Conservation (phyloP, 2,113 vertebrate species). For the Plectropomus leopardus region DNA sequence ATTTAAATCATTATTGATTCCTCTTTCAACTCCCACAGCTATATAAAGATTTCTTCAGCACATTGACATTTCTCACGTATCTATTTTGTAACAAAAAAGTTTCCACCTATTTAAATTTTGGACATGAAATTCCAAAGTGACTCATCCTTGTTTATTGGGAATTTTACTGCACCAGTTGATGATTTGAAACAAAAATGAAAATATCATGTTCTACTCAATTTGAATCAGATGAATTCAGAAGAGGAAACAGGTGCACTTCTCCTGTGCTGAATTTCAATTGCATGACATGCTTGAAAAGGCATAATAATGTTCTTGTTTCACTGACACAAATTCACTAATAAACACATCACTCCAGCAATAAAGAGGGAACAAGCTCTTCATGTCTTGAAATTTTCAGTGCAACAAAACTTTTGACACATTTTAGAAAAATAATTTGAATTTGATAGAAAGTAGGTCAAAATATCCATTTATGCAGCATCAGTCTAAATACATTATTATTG, state of each 20-base stretch:
- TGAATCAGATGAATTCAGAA: neutral
- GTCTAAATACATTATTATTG: neutral
- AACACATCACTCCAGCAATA: neutral
- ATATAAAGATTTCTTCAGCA: neutral
- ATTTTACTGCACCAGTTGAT: neutral
- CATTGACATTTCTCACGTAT: neutral
- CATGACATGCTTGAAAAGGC: neutral
- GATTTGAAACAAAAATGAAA: neutral
- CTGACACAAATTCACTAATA: neutral
- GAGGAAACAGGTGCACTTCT: slow-evolving; percentile 14
- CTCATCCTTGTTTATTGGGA: neutral
- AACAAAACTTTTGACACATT: too few species aligned
- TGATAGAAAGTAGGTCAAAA: too few species aligned
- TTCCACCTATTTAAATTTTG: neutral
- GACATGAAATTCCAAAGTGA: neutral
- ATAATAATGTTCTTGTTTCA: neutral
- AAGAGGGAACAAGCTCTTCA: neutral
- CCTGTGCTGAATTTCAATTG: neutral
- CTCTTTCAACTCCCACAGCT: too few species aligned
- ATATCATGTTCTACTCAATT: neutral
- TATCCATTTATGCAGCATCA: too few species aligned
- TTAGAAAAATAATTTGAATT: too few species aligned
- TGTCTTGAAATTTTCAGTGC: too few species aligned
- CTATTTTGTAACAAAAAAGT: neutral
- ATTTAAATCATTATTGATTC: too few species aligned